These are phyloP conservation scores for Akabosia matsudoensis DNA, from an alignment of 1,140 invertebrate species.

Conservation along the genomic window DNA sequence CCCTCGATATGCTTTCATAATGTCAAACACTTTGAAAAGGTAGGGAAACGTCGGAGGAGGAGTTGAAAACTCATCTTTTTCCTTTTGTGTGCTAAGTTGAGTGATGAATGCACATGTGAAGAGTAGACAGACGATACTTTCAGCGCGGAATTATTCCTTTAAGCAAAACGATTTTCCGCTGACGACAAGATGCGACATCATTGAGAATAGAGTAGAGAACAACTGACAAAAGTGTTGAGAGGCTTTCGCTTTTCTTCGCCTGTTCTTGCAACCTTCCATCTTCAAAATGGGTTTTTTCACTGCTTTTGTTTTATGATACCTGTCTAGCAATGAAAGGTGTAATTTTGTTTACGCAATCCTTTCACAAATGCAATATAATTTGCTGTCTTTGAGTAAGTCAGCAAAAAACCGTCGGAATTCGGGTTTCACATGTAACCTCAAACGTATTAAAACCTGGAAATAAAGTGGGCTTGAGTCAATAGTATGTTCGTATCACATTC, in stretches of 20 bases:
- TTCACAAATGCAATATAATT: slow-evolving; percentile 21
- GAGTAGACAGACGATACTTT: slow-evolving; percentile 5
- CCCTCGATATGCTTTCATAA: background rate
- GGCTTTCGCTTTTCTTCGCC: background rate
- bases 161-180: slow-evolving; percentile 19
- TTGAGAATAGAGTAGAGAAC: background rate
- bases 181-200: background rate
- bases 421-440: background rate
- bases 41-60: background rate
- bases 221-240: background rate
- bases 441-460: too few species aligned
- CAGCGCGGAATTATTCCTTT: background rate
- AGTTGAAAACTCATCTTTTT: background rate
- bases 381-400: slow-evolving; percentile 1
- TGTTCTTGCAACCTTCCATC: too few species aligned
- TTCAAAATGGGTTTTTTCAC: background rate
- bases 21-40: background rate
- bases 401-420: background rate
- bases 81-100: background rate
- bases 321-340: slow-evolving; percentile 9
- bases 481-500: too few species aligned
- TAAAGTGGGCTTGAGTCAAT: too few species aligned
- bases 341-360: slow-evolving; percentile 21
- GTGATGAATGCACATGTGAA: too few species aligned
- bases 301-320: slow-evolving; percentile 17